Evolutionary conservation across 2,888 invertebrate species (phyloP), one percentile per base, ranked within the genome.

Genomic region (Microchrysa polita): DNA sequence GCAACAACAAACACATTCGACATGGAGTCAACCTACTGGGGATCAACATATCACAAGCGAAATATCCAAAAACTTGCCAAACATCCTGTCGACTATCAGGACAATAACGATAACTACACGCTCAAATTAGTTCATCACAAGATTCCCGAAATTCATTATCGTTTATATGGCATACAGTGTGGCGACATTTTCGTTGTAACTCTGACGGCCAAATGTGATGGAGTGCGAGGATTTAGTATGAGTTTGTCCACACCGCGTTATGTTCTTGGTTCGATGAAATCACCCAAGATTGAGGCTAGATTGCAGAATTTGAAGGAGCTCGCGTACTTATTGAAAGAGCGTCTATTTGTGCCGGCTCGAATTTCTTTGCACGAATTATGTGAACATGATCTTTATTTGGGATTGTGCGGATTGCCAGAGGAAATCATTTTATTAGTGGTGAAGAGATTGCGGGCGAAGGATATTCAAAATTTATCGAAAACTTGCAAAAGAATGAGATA

Each of bases 321-420:
- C 23, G 85, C 87, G 9, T 79, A 81, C 52, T 85, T 83, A 72
- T 84, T 90, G 74, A 90, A 90, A 78, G 86, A 90, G 77, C 82
- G 85, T 72, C 77, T 90, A 23, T 79, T 87, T 48, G 83, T 86
- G 42, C 88, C 90, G 34, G 85, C 89, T 53, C 88, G 88, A 71
- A 87, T 88, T 77, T 85, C 86, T 77, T 86, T 90, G 77, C 81
- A 90, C 18, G 84, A 81, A 77, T 84, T 80, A 72, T 79, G 82
- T 73, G 81, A 86, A 1, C 74, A 77, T 9, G 63, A 77, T 22
- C 27, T 34, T 34, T 80, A 80, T 78, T 82, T 84, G 0, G 79
- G 88, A 84, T 16, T 88, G n/a, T 55, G 79, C 73, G 83, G 82
- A 0, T 34, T 84, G 40, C 84, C 84, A 0, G 75, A 75, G 0